Base-by-base conservation (phyloP, 2,797 vertebrate species). In the Scomberomorus guttatus region DNA sequence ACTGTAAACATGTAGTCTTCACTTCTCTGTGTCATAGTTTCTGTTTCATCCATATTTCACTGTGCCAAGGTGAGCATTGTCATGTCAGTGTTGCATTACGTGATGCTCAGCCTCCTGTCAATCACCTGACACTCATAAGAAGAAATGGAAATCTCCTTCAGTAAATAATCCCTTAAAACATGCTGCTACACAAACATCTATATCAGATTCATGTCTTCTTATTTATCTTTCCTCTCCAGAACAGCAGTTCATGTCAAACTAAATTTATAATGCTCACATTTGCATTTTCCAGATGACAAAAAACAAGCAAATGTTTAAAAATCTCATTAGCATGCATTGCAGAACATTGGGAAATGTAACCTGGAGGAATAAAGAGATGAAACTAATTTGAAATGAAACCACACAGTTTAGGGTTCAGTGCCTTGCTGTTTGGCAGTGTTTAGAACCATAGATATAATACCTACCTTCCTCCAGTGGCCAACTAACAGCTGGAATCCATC, bases 401-500 rank as follows among this genome's bases (percentile, higher is more conserved):
- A 7, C 24, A 52, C 66, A 44, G 79, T 77, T 77, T 70, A 6
- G 1, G 60, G 56, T 62, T 79, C 48, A 70, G 50, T 27, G 51
- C 22, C n/a, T 63, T 72, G 25, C 18, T 6, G 11, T 61, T 60
- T 65, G 52, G 27, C 37, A 61, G 61, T n/a, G 18, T 62, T 54
- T 51, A 29, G 54, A n/a, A 51, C 27, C 57, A 44, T 14, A 69
- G 52, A 58, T 63, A 74, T 56, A 56, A 62, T 74, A 74, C 27
- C 39, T 39, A 18, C 22, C 37, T 52, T 42, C 37, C 65, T 52
- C n/a, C 10, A 54, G 57, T 37, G 63, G 69, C 58, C 66, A 55
- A 17, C 37, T n/a, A 39, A 58, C 66, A 72, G 61, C 56, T 76
- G 61, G 71, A 59, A 59, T 52, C 67, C 62, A 78, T 70, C 56